Percentiles rank a stretch among this genome's conserved stretches.
Conservation (phyloP, 2,797 vertebrate genomes). For the Periophthalmus magnuspinnatus region DNA sequence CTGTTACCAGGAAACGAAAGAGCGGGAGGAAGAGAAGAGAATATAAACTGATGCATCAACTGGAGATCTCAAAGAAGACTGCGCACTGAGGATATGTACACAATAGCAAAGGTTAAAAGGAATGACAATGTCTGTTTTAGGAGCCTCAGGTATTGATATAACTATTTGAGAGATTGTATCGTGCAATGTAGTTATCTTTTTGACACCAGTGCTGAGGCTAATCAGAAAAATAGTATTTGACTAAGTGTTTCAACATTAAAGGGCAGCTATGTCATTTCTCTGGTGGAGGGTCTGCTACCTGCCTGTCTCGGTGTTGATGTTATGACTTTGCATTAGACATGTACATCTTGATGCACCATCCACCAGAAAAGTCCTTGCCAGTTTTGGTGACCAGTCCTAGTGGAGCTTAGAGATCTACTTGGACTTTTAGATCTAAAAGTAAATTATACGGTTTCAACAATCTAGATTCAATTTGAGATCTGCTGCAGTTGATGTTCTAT, state of each 20-base stretch:
- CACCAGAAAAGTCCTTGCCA: no score
- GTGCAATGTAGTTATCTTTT: no score
- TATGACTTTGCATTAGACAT: background rate
- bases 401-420: background rate
- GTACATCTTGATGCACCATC: no score
- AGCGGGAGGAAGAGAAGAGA: conserved; percentile 27
- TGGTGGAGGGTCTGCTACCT: background rate
- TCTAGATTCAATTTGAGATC: background rate
- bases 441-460: background rate
- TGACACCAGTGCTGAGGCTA: no score
- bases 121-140: conserved; percentile 51
- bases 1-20: conserved; percentile 60
- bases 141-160: conserved; percentile 3
- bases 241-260: no score
- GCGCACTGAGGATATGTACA: conserved; percentile 36
- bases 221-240: no score
- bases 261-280: no score
- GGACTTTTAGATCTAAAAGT: background rate
- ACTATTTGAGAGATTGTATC: background rate
- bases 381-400: background rate
- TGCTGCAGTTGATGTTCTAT: background rate
- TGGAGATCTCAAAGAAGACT: conserved; percentile 32
- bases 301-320: background rate
- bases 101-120: conserved; percentile 20
- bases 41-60: conserved; percentile 38